phyloP scores from a whole-genome alignment of 2,888 invertebrate species.

The Parnassius orleans region DNA sequence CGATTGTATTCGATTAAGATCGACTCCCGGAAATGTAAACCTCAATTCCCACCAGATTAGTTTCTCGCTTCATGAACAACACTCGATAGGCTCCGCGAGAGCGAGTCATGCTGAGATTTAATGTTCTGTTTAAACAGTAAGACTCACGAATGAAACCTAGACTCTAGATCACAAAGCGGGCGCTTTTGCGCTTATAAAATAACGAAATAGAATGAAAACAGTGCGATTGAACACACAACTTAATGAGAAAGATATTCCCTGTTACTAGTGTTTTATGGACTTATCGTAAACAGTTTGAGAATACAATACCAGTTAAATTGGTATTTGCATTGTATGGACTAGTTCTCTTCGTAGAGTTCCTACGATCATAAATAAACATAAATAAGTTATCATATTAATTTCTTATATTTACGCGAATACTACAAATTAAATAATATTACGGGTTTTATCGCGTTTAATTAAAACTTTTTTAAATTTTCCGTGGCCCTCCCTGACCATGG shows the following conservation, averaged over 20 bases:
- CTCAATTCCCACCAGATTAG: slow-evolving; percentile 53
- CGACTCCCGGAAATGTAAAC: slow-evolving; percentile 56
- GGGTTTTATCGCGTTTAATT: no score
- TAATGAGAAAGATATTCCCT: no score
- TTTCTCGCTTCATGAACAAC: slow-evolving; percentile 43
- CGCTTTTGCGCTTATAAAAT: slow-evolving; percentile 31
- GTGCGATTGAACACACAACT: no score
- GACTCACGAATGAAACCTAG: slow-evolving; percentile 46
- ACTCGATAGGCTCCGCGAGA: slow-evolving; percentile 49
- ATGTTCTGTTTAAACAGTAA: slow-evolving; percentile 48
- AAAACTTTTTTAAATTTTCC: no score
- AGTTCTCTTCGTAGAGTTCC: slow-evolving; percentile 49
- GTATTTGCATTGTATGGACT: slow-evolving; percentile 60
- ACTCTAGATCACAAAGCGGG: slow-evolving; percentile 27
- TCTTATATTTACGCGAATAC: no score
- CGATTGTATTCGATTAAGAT: slow-evolving; percentile 51
- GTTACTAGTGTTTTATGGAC: no score
- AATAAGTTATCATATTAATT: slow-evolving; percentile 52
- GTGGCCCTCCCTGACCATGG: no score
- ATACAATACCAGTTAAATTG: slow-evolving; percentile 48
- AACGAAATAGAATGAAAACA: not conserved
- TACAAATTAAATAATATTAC: no score
- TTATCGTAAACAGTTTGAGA: no score
- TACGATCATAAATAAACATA: slow-evolving; percentile 56
- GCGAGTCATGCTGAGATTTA: slow-evolving; percentile 63